Evolutionary conservation across 2,113 vertebrate species (phyloP), one percentile per base, ranked within the genome.

Genomic region (Candoia aspera): DNA sequence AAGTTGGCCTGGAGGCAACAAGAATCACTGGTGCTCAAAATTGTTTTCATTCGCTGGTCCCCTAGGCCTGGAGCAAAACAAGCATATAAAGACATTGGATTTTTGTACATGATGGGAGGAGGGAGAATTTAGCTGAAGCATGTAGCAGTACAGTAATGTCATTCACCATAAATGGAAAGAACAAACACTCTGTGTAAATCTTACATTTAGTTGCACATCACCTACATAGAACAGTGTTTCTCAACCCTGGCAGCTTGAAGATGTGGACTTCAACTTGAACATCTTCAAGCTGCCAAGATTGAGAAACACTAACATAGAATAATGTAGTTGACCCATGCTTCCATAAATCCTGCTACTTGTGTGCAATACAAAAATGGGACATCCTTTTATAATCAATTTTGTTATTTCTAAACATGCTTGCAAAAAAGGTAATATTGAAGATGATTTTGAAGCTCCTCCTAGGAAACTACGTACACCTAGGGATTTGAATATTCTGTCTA

Each of bases 21-120:
- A 60, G 54, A 62, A 89, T 86, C 89, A 90, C 11, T 33, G 89
- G 59, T 68, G 86, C 95, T 94, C 94, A 87, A 87, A 95, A 94
- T 92, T 95, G 87, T 79, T 94, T 88, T 92, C 92, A 87, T 86
- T 94, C 87, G 42, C 79, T 2, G 0, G 57, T 33, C 79, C 26
- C 55, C 90, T 86, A 60, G 26, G 92, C 92, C 90, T 92, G 42
- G 95, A 92, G 88, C 73, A 85, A 17, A 60, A 73, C 87, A 42
- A 90, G 91, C 0, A 1, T n/a, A 57, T 0, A 54, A 95, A 92
- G 92, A 92, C 17, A 4, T 0, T 1, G 84, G 49, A 92, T 54
- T 94, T 53, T 91, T 93, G 9, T 62, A 33, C 8, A 26, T 3
- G 23, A 37, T 24, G 0, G 64, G 60, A 42, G 23, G 54, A 11